phyloP scores from a whole-genome alignment of 2,888 invertebrate species.

The Stenodema calcarata region DNA sequence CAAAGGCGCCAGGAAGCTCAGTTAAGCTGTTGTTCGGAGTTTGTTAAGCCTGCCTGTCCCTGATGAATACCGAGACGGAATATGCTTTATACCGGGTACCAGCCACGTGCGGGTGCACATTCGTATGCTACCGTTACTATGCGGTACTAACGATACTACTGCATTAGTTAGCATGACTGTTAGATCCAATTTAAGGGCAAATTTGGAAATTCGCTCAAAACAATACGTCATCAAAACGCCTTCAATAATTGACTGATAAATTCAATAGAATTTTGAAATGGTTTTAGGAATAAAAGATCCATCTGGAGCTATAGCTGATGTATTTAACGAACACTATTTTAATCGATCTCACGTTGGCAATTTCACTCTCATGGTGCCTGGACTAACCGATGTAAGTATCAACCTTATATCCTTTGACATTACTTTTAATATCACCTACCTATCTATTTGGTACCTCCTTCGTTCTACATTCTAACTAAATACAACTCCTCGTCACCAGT shows the following conservation, averaged over 20 bases:
- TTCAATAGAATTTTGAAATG: neutral
- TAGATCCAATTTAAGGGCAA: too few relatives aligned
- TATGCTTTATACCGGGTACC: neutral
- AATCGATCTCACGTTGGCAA: constrained; percentile 62
- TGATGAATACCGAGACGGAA: neutral
- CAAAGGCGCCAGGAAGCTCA: neutral
- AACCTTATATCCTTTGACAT: neutral
- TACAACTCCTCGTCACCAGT: too few relatives aligned
- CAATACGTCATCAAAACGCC: neutral
- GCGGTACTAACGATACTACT: too few relatives aligned
- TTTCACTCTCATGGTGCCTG: constrained; percentile 63
- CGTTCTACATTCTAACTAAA: too few relatives aligned
- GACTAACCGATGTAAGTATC: constrained; percentile 64
- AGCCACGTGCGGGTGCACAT: neutral
- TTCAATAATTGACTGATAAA: neutral
- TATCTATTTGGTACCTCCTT: too few relatives aligned
- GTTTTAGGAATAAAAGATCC: constrained; percentile 62
- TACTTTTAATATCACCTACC: too few relatives aligned
- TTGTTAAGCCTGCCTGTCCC: neutral
- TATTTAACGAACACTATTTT: constrained; percentile 59
- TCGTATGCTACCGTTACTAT: neutral
- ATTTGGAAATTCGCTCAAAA: neutral
- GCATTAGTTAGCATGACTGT: too few relatives aligned
- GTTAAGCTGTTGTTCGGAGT: neutral
- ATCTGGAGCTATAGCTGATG: constrained; percentile 62